These are phyloP conservation scores for Sitobion miscanthi DNA, from an alignment of 1,140 invertebrate species.

Conservation along the genomic window DNA sequence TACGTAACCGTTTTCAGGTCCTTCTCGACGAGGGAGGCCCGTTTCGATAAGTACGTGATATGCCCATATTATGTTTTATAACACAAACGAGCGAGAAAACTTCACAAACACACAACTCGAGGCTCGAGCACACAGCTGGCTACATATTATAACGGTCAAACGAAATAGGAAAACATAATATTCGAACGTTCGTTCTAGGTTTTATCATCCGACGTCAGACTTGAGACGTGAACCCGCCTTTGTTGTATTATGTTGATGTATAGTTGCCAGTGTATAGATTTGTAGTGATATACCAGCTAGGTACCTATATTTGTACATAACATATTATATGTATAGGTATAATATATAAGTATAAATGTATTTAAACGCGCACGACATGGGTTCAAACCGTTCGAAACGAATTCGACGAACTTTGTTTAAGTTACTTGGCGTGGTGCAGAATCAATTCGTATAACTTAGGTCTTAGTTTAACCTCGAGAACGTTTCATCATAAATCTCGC, in stretches of 20 bases:
- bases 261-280: not conserved
- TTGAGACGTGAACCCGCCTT: not conserved
- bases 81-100: not conserved
- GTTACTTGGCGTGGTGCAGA: not conserved
- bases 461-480: not conserved
- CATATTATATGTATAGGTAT: not conserved
- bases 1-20: conserved; percentile 7
- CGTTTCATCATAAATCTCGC: not conserved
- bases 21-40: not conserved
- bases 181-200: not conserved
- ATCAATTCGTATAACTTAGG: not conserved
- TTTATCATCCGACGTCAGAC: not conserved
- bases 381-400: not conserved
- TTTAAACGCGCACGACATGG: not conserved
- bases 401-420: not conserved
- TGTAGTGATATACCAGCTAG: not conserved
- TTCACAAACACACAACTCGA: conserved; percentile 9
- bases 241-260: not conserved
- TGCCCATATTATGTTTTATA: not conserved
- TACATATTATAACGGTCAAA: not conserved
- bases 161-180: not conserved
- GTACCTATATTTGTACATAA: not conserved
- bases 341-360: not conserved
- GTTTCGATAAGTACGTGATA: conserved; percentile 12
- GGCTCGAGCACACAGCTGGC: not conserved